Evolutionary conservation across 2,113 vertebrate species (phyloP), one percentile per base, ranked within the genome.

Genomic region (Fulmarus glacialis): DNA sequence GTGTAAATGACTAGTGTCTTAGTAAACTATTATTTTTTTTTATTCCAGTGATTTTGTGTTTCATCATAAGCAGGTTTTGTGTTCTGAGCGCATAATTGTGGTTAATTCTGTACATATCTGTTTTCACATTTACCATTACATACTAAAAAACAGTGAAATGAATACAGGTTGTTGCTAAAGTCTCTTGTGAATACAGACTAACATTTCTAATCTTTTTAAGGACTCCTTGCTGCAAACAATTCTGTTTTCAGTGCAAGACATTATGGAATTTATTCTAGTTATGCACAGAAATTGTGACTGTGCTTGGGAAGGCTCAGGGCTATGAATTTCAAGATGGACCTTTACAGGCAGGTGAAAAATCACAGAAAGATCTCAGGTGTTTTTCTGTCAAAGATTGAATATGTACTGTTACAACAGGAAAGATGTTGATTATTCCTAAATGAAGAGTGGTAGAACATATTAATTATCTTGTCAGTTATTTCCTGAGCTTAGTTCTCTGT

Each of bases 381-480:
- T 84, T 89, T 83, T 58, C 64, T 80, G 66, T 75, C 23, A 85
- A 85, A 92, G 85, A 74, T 23, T 82, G 29, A 85, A 48, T 68
- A 83, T 8, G 34, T 80, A 86, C 12, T 56, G 9, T 81, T 94
- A 68, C 40, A 59, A 74, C 5, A 82, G 64, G 55, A 91, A 94
- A 93, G 71, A 64, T 53, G 70, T 82, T 80, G 74, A 86, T 88
- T 88, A 60, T 93, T 90, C 62, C 22, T 88, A 85, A 91, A 87
- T 70, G 62, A 95, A 45, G 17, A 94, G n/a, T 47, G 26, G 47
- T 63, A 84, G 22, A 95, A 24, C 1, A 2, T 63, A 62, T 87
- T 96, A 83, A 94, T 94, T 89, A 89, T 52, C 62, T 80, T 95
- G 62, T 86, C 82, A 92, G 38, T 79, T 87, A 92, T 90, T 85